phyloP scores from a whole-genome alignment of 92 coral and sea anemone genomes.

The Porites divaricata region DNA sequence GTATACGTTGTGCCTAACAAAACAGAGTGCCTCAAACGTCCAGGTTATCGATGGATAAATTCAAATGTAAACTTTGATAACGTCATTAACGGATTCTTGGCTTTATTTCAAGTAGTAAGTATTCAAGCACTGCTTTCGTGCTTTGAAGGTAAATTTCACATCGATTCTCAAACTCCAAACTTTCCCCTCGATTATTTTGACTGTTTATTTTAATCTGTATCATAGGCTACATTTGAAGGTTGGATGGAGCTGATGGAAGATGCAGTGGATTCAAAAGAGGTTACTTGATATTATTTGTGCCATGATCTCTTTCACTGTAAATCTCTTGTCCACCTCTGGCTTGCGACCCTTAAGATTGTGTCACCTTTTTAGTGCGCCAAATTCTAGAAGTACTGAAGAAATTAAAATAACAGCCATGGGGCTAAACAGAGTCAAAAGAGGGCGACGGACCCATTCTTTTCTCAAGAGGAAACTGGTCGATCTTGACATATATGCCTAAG shows the following conservation, averaged over 20 bases:
- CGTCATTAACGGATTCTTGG: conserved; percentile 88
- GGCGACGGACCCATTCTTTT: too few relatives aligned
- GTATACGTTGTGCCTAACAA: conserved; percentile 80
- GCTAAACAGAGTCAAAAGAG: too few relatives aligned
- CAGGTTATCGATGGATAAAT: conserved; percentile 88
- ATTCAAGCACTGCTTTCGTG: neutral
- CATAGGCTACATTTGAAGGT: conserved; percentile 99
- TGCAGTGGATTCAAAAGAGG: conserved; percentile 94
- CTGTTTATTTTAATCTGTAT: neutral
- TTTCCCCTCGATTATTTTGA: neutral
- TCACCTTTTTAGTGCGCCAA: too few relatives aligned
- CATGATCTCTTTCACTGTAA: too few relatives aligned
- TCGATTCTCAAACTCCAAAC: neutral
- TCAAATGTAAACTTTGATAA: conserved; percentile 95
- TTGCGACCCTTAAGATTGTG: too few relatives aligned
- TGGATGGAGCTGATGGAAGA: conserved; percentile 99
- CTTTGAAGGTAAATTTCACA: neutral
- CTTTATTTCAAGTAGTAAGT: conserved; percentile 94
- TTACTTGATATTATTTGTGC: neutral
- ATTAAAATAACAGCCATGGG: too few relatives aligned
- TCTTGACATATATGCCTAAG: too few relatives aligned
- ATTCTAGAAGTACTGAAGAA: too few relatives aligned
- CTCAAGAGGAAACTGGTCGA: too few relatives aligned
- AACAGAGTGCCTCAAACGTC: conserved; percentile 66
- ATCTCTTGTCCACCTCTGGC: too few relatives aligned